These are phyloP conservation scores for Ptychoptera albimana DNA, from an alignment of 2,888 invertebrate species.

Conservation along the genomic window DNA sequence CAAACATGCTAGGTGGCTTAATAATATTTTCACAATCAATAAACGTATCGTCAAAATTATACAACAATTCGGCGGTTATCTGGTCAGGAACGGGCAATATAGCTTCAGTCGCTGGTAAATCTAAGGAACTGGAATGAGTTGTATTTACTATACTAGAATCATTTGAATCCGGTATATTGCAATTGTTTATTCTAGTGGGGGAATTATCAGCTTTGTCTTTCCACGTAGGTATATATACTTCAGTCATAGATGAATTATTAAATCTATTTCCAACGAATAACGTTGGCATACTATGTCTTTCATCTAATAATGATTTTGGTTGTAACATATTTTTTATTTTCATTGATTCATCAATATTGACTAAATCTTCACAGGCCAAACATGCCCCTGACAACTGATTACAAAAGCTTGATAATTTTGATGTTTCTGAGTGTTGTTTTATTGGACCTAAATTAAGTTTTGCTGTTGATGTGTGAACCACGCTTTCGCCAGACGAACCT, in stretches of 20 bases:
- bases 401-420: conserved; percentile 41
- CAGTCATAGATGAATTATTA: conserved; percentile 35
- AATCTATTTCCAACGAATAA: conserved; percentile 42
- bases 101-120: conserved; percentile 30
- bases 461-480: conserved; percentile 34
- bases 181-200: conserved; percentile 20
- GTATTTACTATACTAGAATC: conserved; percentile 16
- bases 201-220: conserved; percentile 18
- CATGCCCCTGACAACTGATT: conserved; percentile 35
- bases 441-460: conserved; percentile 27
- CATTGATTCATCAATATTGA: conserved; percentile 44
- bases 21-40: conserved; percentile 21
- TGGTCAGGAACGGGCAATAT: conserved; percentile 34
- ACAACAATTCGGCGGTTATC: conserved; percentile 36
- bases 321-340: conserved; percentile 29
- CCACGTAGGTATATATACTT: conserved; percentile 38
- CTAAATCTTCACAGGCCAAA: conserved; percentile 51
- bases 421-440: conserved; percentile 40
- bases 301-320: conserved; percentile 26
- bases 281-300: conserved; percentile 51
- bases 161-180: conserved; percentile 12
- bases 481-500: conserved; percentile 22
- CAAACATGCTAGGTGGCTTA: conserved; percentile 44
- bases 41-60: conserved; percentile 27
- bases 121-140: conserved; percentile 40